Percentiles rank a stretch among this genome's conserved stretches.
These are phyloP conservation scores for Halocynthia aurantium DNA, from an alignment of 23 tunicate species.

Conservation along the genomic window DNA sequence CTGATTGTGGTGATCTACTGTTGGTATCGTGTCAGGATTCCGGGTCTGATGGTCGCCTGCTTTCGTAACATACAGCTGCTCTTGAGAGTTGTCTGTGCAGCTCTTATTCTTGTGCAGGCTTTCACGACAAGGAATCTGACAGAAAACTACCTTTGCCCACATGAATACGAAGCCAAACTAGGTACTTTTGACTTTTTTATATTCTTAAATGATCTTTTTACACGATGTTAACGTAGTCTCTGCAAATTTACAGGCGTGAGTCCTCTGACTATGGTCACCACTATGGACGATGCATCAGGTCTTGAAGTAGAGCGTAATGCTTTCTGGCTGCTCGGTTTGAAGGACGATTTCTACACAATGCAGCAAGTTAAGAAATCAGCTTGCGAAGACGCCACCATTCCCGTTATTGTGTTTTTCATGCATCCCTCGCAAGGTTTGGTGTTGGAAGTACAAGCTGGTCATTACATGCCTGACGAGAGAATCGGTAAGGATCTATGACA, in stretches of 20 bases:
- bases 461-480: slow-evolving; percentile 89
- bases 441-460: slow-evolving; percentile 79
- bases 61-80: slow-evolving; percentile 82
- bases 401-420: slow-evolving; percentile 86
- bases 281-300: slow-evolving; percentile 46
- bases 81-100: slow-evolving; percentile 71
- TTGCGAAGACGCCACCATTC: slow-evolving; percentile 76
- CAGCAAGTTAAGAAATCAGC: slow-evolving; percentile 88
- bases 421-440: slow-evolving; percentile 73
- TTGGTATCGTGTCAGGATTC: slow-evolving; percentile 95
- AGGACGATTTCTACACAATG: slow-evolving; percentile 96
- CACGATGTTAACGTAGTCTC: no score
- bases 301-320: slow-evolving; percentile 69
- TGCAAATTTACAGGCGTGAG: slow-evolving; percentile 32
- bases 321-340: slow-evolving; percentile 91
- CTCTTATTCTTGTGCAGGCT: slow-evolving; percentile 88
- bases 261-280: slow-evolving; percentile 68
- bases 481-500: slow-evolving; percentile 41
- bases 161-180: slow-evolving; percentile 52
- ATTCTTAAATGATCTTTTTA: not conserved
- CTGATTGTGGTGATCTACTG: slow-evolving; percentile 98
- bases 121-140: slow-evolving; percentile 92
- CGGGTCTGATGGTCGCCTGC: slow-evolving; percentile 92
- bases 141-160: slow-evolving; percentile 88
- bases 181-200: slow-evolving; percentile 25